Evolutionary conservation across 2,888 invertebrate species (phyloP).

Genomic region (Epirrhoe tristata): DNA sequence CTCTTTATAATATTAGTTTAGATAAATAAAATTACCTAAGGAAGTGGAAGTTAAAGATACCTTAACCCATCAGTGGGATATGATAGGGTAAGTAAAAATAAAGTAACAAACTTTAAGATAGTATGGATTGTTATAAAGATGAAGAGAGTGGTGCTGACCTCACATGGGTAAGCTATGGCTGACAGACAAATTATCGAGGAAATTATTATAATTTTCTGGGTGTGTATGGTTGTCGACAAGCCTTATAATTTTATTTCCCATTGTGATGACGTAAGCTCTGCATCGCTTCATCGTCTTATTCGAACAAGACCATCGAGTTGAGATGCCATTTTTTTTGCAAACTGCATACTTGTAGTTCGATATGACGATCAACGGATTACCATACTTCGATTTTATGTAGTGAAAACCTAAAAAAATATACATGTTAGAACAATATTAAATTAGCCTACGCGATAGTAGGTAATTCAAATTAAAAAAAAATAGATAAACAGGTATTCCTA

Average conservation of each 20-base stretch:
- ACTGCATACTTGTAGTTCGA: conserved; percentile 8
- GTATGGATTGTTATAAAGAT: too few species aligned
- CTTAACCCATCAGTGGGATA: too few species aligned
- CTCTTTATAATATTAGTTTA: too few species aligned
- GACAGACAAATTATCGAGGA: neutral
- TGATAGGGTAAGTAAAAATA: too few species aligned
- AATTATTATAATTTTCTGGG: conserved; percentile 2
- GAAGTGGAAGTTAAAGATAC: too few species aligned
- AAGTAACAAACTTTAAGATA: too few species aligned
- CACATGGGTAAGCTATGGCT: too few species aligned
- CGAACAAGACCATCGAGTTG: conserved; percentile 52
- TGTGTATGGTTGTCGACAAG: conserved; percentile 20
- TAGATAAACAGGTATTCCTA: too few species aligned
- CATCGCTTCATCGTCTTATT: conserved; percentile 53
- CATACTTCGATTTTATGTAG: conserved; percentile 3
- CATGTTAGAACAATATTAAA: neutral
- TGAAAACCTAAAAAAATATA: neutral
- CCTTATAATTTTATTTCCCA: conserved; percentile 38
- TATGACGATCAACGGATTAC: conserved; percentile 1
- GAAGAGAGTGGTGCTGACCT: too few species aligned
- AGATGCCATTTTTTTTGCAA: neutral
- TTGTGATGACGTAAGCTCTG: conserved; percentile 49
- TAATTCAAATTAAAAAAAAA: too few species aligned
- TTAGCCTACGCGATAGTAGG: too few species aligned
- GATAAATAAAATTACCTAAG: too few species aligned